Evolutionary conservation across 2,797 vertebrate genomes (phyloP), one percentile per base, ranked within the genome.

Genomic region (Scolopax bukidnonensis): DNA sequence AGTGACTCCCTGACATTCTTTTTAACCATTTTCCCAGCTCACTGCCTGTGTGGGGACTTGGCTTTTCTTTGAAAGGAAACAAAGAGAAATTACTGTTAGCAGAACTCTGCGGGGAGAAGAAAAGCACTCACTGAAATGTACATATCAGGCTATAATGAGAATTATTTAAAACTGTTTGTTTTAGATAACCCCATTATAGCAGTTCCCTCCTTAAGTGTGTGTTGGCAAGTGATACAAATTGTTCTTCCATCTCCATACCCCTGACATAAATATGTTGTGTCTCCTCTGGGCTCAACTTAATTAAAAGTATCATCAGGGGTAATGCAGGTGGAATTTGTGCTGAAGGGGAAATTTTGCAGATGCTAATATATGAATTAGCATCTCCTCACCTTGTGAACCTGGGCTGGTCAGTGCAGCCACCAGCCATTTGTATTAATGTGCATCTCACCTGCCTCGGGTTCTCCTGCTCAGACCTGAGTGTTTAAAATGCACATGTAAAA

Each of bases 301-400:
- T 96, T 96, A 96, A 90, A 94, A 71, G 78, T 71, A 77, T 82
- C 84, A 45, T 83, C 51, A 64, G 89, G 84, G 89, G 92, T 64
- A 63, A 85, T 38, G 25, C 91, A 91, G 93, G 83, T 95, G 87
- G 79, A 89, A 96, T 93, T 90, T 79, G 73, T 51, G 90, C 95
- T 87, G 70, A 84, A 89, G 83, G 83, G 92, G 53, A 68, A 84
- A 56, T 63, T 93, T 70, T 38, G 32, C n/a, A 9, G 69, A 71
- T 91, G 76, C 41, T 18, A 79, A 60, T 87, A 50, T 86, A 64
- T 51, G 77, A 93, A 87, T 94, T 87, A 82, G 59, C 79, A 86
- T 92, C 73, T 84, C 43, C 81, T 90, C 89, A 81, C 93, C 82
- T 21, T 6, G 11, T 50, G 80, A 96, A 85, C 93, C 89, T 17